phyloP scores from a whole-genome alignment of 1,140 invertebrate species.

The Ephestia elutella region DNA sequence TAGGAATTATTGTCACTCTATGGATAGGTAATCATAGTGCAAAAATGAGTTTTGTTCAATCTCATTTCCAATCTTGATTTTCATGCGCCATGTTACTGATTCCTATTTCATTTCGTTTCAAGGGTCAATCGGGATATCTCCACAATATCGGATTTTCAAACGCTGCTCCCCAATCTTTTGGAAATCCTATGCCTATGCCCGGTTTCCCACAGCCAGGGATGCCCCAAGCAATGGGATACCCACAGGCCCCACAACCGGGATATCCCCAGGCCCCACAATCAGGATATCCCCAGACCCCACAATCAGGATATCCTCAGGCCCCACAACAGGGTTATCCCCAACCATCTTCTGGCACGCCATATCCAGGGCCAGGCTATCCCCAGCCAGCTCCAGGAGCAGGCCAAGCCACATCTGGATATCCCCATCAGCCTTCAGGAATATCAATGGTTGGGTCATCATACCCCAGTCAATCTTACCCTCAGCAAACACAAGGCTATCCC shows the following conservation, averaged over 20 bases:
- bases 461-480: slow-evolving; percentile 17
- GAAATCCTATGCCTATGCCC: slow-evolving; percentile 67
- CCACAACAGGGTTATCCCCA: slow-evolving; percentile 33
- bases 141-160: slow-evolving; percentile 72
- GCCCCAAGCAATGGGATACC: slow-evolving; percentile 46
- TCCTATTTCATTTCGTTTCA: slow-evolving; percentile 60
- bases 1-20: too few species aligned
- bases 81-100: slow-evolving; percentile 30
- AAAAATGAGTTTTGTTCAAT: too few species aligned
- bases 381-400: slow-evolving; percentile 11
- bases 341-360: background rate
- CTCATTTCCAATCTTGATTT: too few species aligned
- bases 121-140: slow-evolving; percentile 63
- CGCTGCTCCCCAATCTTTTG: slow-evolving; percentile 68
- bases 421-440: slow-evolving; percentile 23
- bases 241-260: slow-evolving; percentile 34
- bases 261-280: slow-evolving; percentile 19
- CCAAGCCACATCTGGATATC: slow-evolving; percentile 18
- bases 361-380: slow-evolving; percentile 18
- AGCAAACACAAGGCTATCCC: slow-evolving; percentile 23
- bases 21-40: too few species aligned
- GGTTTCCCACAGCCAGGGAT: slow-evolving; percentile 37
- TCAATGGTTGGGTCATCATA: slow-evolving; percentile 20
- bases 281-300: slow-evolving; percentile 15
- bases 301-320: slow-evolving; percentile 26